phyloP scores from a whole-genome alignment of 1,140 invertebrate genomes.

The Bombus waltoni region DNA sequence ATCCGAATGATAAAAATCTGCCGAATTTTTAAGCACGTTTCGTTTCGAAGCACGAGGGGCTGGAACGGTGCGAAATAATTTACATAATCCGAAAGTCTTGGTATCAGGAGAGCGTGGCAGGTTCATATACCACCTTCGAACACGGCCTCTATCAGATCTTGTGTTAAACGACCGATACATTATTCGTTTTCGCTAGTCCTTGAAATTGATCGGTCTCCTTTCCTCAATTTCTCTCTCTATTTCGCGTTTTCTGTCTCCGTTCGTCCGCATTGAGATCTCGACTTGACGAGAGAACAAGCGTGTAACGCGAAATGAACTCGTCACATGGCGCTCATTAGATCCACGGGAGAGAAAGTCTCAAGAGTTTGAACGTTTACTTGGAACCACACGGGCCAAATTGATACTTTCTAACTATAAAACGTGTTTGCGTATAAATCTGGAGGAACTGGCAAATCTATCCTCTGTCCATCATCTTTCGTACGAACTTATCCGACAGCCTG shows the following conservation, averaged over 20 bases:
- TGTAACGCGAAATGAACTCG: conserved; percentile 48
- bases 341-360: conserved; percentile 33
- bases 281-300: background rate
- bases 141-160: conserved; percentile 50
- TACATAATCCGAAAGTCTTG: conserved; percentile 50
- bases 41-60: background rate
- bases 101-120: conserved; percentile 47
- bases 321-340: conserved; percentile 42
- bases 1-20: background rate
- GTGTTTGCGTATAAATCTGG: background rate
- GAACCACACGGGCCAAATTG: conserved; percentile 14
- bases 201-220: conserved; percentile 53
- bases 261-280: conserved; percentile 1
- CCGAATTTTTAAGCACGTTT: background rate
- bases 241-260: background rate
- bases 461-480: background rate
- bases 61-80: conserved; percentile 36
- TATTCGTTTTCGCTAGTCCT: conserved; percentile 55
- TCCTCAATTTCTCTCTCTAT: conserved; percentile 38
- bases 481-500: background rate
- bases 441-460: background rate
- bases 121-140: conserved; percentile 56
- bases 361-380: conserved; percentile 16
- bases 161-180: conserved; percentile 51
- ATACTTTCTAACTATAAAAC: conserved; percentile 35